Percentiles rank a stretch among this genome's conserved stretches.
These are phyloP conservation scores for Clarias fuscus DNA, from an alignment of 2,797 vertebrate genomes.

Conservation along the genomic window DNA sequence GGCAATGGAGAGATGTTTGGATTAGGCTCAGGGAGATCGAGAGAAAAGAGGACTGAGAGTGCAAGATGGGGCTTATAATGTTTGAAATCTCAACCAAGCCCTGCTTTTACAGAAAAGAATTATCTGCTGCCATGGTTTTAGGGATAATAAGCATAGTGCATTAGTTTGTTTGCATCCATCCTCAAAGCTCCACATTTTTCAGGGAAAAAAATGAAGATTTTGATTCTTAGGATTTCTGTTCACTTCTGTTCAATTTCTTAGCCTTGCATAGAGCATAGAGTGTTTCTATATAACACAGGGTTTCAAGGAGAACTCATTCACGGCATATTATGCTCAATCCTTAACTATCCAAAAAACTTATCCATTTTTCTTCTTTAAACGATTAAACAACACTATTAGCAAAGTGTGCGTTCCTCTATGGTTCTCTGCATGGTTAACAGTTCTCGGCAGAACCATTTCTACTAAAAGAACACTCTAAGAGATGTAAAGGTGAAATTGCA, in stretches of 20 bases:
- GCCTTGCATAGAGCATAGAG: neutral
- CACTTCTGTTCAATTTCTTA: neutral
- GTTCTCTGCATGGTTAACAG: neutral
- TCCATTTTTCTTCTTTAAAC: neutral
- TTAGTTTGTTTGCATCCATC: conserved; percentile 48
- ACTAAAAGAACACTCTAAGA: neutral
- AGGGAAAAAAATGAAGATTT: neutral
- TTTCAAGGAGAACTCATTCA: neutral
- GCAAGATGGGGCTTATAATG: conserved; percentile 49
- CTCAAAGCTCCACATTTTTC: conserved; percentile 4
- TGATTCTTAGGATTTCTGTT: neutral
- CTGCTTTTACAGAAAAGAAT: conserved; percentile 53
- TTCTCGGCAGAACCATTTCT: neutral
- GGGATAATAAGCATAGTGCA: conserved; percentile 50
- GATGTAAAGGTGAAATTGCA: neutral
- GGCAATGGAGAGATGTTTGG: conserved; percentile 57
- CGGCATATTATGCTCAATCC: neutral
- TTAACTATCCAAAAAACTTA: neutral
- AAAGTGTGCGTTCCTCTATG: neutral
- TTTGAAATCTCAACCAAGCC: conserved; percentile 47
- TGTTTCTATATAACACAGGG: neutral
- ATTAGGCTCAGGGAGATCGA: conserved; percentile 54
- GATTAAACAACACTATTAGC: neutral
- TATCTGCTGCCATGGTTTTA: conserved; percentile 41
- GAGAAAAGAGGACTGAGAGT: conserved; percentile 42